A percentile compares a stretch with the other conserved stretches of the same genome.
Evolutionary conservation across 1,140 invertebrate genomes (phyloP).

Genomic region (Octopus sinensis): DNA sequence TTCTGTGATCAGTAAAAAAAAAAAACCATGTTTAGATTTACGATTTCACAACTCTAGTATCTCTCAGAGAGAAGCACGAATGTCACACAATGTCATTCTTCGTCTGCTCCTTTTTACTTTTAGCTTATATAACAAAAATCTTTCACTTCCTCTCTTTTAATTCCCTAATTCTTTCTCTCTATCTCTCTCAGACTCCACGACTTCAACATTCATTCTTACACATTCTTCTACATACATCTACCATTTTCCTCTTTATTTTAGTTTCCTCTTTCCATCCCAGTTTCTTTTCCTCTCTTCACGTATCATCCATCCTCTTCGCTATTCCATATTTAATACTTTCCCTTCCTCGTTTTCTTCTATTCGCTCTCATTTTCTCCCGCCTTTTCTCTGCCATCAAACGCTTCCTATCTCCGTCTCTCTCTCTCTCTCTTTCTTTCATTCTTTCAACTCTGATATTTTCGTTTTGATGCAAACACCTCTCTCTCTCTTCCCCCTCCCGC

Average conservation of each 20-base stretch:
- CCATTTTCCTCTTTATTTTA: too few species aligned
- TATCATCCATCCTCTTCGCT: too few species aligned
- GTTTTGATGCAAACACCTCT: too few species aligned
- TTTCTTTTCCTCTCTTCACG: too few species aligned
- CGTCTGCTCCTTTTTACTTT: not conserved
- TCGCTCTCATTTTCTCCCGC: too few species aligned
- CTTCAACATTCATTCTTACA: not conserved
- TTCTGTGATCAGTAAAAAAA: not conserved
- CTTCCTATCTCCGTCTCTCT: not conserved
- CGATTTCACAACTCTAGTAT: not conserved
- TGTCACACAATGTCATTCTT: not conserved
- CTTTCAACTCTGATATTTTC: too few species aligned
- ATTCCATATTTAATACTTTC: too few species aligned
- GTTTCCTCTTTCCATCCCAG: too few species aligned
- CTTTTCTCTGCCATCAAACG: too few species aligned
- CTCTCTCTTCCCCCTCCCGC: too few species aligned
- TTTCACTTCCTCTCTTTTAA: not conserved
- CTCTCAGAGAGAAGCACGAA: not conserved
- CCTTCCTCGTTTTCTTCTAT: too few species aligned
- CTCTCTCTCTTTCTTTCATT: not conserved
- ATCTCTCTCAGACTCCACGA: not conserved
- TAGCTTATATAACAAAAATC: not conserved
- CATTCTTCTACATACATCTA: too few species aligned
- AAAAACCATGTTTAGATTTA: not conserved
- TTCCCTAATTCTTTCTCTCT: not conserved